Conservation (phyloP, 2,797 vertebrate genomes). For the Artibeus lituratus region DNA sequence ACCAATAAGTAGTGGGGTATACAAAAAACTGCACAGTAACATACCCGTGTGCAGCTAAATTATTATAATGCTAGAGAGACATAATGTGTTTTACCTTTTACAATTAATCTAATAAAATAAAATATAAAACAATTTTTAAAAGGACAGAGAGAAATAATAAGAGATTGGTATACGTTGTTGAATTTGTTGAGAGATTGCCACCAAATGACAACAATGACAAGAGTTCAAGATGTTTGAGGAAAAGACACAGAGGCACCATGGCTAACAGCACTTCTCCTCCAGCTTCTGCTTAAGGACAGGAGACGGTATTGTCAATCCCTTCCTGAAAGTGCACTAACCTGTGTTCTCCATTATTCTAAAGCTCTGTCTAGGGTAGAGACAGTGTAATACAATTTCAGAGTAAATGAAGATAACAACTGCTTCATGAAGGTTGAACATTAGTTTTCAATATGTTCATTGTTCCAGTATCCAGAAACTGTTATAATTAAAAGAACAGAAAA, state of each 20-base stretch:
- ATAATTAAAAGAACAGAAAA: neutral
- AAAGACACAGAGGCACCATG: rapidly evolving
- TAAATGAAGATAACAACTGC: neutral
- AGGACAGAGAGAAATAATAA: neutral
- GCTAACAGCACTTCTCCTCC: rapidly evolving
- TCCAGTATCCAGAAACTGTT: neutral
- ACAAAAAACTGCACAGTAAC: conserved; percentile 38
- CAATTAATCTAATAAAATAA: neutral
- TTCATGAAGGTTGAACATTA: neutral
- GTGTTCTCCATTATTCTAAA: rapidly evolving
- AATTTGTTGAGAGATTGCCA: rapidly evolving
- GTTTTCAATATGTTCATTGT: neutral
- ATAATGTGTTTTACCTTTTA: neutral
- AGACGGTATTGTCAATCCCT: rapidly evolving
- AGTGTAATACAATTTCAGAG: rapidly evolving
- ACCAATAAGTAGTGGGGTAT: neutral
- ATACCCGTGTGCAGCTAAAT: neutral
- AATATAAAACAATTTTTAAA: neutral
- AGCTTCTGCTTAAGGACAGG: rapidly evolving
- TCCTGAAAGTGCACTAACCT: too few species aligned
- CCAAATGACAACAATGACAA: rapidly evolving
- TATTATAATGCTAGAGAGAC: neutral
- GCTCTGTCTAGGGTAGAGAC: neutral
- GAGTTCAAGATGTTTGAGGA: too few species aligned
- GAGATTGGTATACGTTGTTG: too few species aligned